These are phyloP conservation scores for Melipona bicolor DNA, from an alignment of 2,888 invertebrate species.

Conservation along the genomic window DNA sequence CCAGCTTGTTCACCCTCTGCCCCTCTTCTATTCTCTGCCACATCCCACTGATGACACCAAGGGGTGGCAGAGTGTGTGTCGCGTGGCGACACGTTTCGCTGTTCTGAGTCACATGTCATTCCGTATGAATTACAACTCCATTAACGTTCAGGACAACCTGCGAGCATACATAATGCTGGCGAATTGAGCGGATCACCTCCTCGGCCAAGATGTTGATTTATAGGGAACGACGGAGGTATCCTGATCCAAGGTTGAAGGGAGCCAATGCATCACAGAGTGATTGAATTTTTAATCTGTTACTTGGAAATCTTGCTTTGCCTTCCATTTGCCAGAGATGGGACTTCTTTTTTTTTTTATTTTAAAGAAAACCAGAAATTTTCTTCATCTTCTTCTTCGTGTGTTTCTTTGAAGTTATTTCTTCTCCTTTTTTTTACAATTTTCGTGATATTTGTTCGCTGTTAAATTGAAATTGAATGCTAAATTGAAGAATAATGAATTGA, in stretches of 20 bases:
- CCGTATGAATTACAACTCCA: conserved; percentile 78
- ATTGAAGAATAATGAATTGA: no score
- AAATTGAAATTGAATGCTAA: no score
- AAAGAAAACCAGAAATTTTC: not conserved
- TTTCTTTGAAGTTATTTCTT: no score
- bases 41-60: conserved; percentile 61
- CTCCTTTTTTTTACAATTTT: no score
- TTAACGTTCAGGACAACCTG: conserved; percentile 67
- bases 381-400: not conserved
- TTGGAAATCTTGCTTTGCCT: not conserved
- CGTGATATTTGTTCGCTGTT: no score
- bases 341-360: not conserved
- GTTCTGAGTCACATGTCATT: conserved; percentile 74
- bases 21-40: conserved; percentile 26
- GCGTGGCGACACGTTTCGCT: conserved; percentile 75
- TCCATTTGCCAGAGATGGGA: not conserved
- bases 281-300: conserved; percentile 3
- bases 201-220: conserved; percentile 48
- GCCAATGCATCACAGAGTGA: not conserved
- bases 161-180: conserved; percentile 58
- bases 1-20: conserved; percentile 24
- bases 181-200: conserved; percentile 24
- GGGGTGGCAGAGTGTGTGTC: conserved; percentile 61
- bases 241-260: not conserved
- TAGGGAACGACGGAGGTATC: not conserved